Evolutionary conservation across 92 coral and sea anemone genomes (phyloP), one percentile per base, ranked within the genome.

Genomic region (Parazoanthus darwini): DNA sequence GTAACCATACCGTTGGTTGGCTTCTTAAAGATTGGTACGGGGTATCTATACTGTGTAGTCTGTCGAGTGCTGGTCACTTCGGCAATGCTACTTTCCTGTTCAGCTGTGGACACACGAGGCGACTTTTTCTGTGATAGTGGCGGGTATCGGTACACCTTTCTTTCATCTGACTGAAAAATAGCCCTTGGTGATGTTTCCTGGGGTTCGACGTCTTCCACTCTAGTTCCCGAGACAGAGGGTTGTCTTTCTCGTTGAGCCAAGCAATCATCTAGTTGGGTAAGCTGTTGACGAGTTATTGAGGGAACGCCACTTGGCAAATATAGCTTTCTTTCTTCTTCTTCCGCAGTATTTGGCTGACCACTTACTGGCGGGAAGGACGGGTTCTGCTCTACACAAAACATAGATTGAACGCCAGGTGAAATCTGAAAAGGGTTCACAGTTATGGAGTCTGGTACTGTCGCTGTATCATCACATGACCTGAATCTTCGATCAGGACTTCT

Each of bases 111-210:
- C 3, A 2, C 0, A 11, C 20, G 78, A 39, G 51, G 13, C 4
- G 80, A 42, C 46, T 22, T 76, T 76, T 11, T 76, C 80, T 39
- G 80, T 76, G 80, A 76, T 37, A 44, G 80, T 11, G 46, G 51
- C 11, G 80, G 80, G 38, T 76, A 76, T 4, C 80, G 80, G 11
- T 76, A 76, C 11, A 38, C 33, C 33, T 76, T 76, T 20, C 14
- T 38, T 15, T 11, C 79, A 37, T 23, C 46, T 76, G 48, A 22
- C 43, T 22, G 48, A 76, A 6, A 33, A 8, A 39, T 22, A 33
- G 78, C 78, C 1, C 35, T 72, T 37, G 35, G 77, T 72, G 35
- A 37, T 29, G 46, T 74, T 6, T 36, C 23, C 77, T 54, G 59
- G 18, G 59, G 0, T 54, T 54, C 59, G 18, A 13, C 14, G 59